A percentile compares a stretch with the other conserved stretches of the same genome.
Conservation (phyloP, 2,797 vertebrate genomes). For the Prunella strophiata region DNA sequence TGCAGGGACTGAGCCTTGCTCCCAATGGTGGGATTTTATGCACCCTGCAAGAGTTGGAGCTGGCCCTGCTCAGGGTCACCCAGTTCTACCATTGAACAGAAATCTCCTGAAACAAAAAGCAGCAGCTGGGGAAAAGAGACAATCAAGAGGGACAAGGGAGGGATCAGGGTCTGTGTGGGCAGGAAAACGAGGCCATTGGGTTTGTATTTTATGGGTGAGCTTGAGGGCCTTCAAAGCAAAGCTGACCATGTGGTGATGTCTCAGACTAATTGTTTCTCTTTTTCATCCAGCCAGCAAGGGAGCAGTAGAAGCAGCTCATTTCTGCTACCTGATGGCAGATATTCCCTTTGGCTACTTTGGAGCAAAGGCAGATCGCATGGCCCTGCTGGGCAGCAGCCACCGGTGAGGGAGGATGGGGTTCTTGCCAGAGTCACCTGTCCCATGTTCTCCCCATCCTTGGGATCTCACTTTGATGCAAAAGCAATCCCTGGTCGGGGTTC, state of each 20-base stretch:
- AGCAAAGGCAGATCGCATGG: conserved; percentile 80
- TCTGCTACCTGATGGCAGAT: conserved; percentile 88
- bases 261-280: not conserved
- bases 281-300: conserved; percentile 82
- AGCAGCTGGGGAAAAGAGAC: fast-evolving
- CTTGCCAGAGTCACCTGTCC: not conserved
- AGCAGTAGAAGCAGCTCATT: conserved; percentile 85
- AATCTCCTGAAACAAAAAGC: not conserved
- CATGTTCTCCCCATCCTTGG: not conserved
- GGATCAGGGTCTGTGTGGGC: not conserved
- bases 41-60: not conserved
- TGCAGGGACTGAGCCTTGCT: not conserved
- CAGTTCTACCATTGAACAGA: not conserved
- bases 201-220: not conserved
- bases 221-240: not conserved
- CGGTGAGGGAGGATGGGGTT: conserved; percentile 70
- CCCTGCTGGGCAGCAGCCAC: conserved; percentile 87
- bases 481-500: not conserved
- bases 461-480: not conserved
- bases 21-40: not conserved
- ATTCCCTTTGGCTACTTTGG: conserved; percentile 82
- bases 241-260: not conserved
- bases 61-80: not conserved
- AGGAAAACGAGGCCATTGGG: fast-evolving
- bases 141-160: not conserved